Conservation (phyloP, 1,140 invertebrate genomes). For the Spodoptera litura region DNA sequence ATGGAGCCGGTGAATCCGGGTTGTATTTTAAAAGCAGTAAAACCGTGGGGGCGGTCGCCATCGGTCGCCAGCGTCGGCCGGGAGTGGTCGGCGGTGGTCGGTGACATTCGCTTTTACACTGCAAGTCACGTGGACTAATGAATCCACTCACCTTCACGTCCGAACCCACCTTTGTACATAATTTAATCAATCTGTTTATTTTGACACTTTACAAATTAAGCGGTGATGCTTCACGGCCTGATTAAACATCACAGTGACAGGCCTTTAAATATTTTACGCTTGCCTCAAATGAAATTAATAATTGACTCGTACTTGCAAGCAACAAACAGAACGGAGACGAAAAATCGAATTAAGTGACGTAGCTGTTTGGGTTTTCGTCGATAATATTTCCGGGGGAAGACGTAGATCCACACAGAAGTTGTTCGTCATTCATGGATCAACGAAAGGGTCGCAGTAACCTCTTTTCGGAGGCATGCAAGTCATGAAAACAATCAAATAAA, state of each 20-base stretch:
- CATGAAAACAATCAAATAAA: slow-evolving; percentile 57
- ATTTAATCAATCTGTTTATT: slow-evolving; percentile 70
- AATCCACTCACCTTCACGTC: slow-evolving; percentile 69
- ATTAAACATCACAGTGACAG: slow-evolving; percentile 53
- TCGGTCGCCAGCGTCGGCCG: slow-evolving; percentile 28
- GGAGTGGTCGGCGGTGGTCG: slow-evolving; percentile 60
- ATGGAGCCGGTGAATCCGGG: slow-evolving; percentile 65
- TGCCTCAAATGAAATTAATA: slow-evolving; percentile 22
- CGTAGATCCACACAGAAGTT: slow-evolving; percentile 25
- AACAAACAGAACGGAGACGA: slow-evolving; percentile 8
- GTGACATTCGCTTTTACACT: slow-evolving; percentile 71
- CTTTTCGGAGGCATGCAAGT: slow-evolving; percentile 49
- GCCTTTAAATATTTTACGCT: slow-evolving; percentile 42
- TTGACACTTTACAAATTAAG: slow-evolving; percentile 66
- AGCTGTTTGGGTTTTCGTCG: slow-evolving; percentile 15
- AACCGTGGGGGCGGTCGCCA: slow-evolving; percentile 45
- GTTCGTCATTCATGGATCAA: slow-evolving; percentile 33
- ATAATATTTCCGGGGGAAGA: slow-evolving; percentile 14
- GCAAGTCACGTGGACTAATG: slow-evolving; percentile 81
- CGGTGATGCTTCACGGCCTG: slow-evolving; percentile 53
- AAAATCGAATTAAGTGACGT: not conserved
- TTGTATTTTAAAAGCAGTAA: slow-evolving; percentile 60
- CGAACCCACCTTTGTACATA: slow-evolving; percentile 62
- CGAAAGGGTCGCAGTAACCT: slow-evolving; percentile 33
- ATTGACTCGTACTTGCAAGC: not conserved